Percentiles rank a stretch among this genome's conserved stretches.
phyloP scores from a whole-genome alignment of 37 sponge, comb jelly and placozoan genomes.

The Tethya wilhelma region DNA sequence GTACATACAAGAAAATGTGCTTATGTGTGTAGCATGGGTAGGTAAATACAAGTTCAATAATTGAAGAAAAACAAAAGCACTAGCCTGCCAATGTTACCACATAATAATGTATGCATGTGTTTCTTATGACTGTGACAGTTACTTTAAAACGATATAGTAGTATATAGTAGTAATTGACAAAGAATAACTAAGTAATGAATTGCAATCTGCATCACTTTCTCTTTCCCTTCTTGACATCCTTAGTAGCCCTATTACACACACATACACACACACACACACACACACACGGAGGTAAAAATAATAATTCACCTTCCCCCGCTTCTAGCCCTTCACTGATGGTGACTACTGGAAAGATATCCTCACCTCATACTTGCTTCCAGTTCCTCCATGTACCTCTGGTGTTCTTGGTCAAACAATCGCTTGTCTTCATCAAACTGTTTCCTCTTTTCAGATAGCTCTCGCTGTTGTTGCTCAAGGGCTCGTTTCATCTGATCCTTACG shows the following conservation, averaged over 20 bases:
- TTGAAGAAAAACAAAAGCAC: too few species aligned
- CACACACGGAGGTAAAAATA: too few species aligned
- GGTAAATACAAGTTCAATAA: too few species aligned
- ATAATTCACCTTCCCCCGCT: too few species aligned
- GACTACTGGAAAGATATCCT: too few species aligned
- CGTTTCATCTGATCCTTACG: constrained; percentile 90
- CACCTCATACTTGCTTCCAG: constrained; percentile 61
- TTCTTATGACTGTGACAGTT: not conserved
- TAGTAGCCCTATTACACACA: constrained; percentile 18
- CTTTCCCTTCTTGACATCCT: constrained; percentile 15
- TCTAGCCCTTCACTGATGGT: too few species aligned
- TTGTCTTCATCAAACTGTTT: constrained; percentile 93
- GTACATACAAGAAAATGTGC: too few species aligned
- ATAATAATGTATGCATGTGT: too few species aligned
- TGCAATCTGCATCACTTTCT: not conserved
- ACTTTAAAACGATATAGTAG: not conserved
- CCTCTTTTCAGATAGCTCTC: constrained; percentile 80
- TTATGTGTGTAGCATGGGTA: too few species aligned
- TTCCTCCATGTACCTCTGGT: constrained; percentile 81
- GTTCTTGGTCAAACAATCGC: constrained; percentile 83
- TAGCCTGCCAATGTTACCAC: too few species aligned
- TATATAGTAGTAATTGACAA: not conserved
- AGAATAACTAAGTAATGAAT: not conserved
- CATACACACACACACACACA: too few species aligned
- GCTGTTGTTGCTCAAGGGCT: constrained; percentile 80